Percentiles rank a stretch among this genome's conserved stretches.
Evolutionary conservation across 2,888 invertebrate genomes (phyloP).

Genomic region (Xylocampa areola): DNA sequence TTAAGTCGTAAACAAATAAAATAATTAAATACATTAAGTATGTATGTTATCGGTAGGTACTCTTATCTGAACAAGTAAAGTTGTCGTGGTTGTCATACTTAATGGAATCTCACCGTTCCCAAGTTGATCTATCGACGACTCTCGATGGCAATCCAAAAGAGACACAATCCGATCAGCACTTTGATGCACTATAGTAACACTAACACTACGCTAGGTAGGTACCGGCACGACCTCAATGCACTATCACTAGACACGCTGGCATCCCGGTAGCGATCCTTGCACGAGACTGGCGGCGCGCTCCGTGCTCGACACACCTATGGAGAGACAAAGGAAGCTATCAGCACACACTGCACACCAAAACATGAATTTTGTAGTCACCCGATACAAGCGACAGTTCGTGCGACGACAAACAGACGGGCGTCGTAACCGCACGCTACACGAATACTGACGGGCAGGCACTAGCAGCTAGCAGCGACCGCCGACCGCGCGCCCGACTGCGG

Average conservation of each 20-base stretch:
- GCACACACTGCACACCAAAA: constrained; percentile 75
- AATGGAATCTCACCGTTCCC: constrained; percentile 82
- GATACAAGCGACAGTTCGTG: constrained; percentile 48
- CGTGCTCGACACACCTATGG: constrained; percentile 79
- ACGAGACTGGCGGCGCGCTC: constrained; percentile 58
- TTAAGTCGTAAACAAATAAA: constrained; percentile 45
- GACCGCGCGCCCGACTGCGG: constrained; percentile 58
- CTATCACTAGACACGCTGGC: constrained; percentile 87
- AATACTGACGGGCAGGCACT: constrained; percentile 67
- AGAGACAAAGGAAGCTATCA: constrained; percentile 79
- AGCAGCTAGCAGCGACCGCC: constrained; percentile 31
- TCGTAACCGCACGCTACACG: constrained; percentile 68
- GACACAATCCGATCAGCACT: constrained; percentile 88
- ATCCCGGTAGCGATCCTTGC: constrained; percentile 77
- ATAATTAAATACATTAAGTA: constrained; percentile 41
- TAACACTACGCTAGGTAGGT: constrained; percentile 81
- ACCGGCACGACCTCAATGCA: constrained; percentile 83
- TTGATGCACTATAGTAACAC: constrained; percentile 85
- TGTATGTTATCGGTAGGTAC: constrained; percentile 28
- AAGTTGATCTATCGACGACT: constrained; percentile 85
- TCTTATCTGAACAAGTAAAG: constrained; percentile 47
- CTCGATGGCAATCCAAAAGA: constrained; percentile 87
- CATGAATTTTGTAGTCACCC: constrained; percentile 71
- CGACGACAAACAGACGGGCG: constrained; percentile 63
- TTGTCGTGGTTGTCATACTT: constrained; percentile 39